Evolutionary conservation across 2,888 invertebrate species (phyloP).

Genomic region (Furcula furcula): DNA sequence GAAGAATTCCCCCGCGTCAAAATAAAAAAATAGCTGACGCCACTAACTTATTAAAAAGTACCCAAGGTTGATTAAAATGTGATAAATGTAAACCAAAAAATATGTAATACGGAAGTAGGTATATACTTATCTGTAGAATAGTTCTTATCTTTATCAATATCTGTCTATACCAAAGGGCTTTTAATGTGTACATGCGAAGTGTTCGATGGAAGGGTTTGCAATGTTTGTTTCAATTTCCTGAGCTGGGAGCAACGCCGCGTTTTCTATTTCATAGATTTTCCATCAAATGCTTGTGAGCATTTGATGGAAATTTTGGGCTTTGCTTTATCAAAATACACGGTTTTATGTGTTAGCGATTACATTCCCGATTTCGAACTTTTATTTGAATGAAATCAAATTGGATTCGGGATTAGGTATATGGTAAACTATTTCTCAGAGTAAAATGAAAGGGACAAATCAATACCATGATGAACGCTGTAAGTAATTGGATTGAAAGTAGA

Average conservation of each 20-base stretch:
- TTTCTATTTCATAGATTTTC: constrained; percentile 47
- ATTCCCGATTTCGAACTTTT: background rate
- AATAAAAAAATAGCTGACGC: no score
- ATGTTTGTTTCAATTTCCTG: constrained; percentile 77
- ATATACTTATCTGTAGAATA: no score
- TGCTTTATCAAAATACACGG: no score
- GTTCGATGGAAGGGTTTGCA: constrained; percentile 56
- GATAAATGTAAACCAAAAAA: no score
- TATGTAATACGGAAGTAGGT: no score
- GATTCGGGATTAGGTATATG: constrained; percentile 3
- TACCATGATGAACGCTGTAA: constrained; percentile 11
- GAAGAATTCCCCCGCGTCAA: no score
- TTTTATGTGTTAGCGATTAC: no score
- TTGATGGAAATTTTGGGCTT: constrained; percentile 12
- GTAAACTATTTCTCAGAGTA: constrained; percentile 8
- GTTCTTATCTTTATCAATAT: no score
- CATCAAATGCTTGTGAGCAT: no score
- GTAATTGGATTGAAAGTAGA: constrained; percentile 22
- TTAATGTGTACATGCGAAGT: constrained; percentile 41
- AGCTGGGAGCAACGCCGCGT: constrained; percentile 45
- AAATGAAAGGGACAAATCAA: constrained; percentile 12
- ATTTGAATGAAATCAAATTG: constrained; percentile 1
- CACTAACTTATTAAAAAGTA: no score
- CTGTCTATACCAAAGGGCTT: constrained; percentile 21
- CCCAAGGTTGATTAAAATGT: no score